These are phyloP conservation scores for Trisateles emortualis DNA, from an alignment of 2,888 invertebrate genomes.

Conservation along the genomic window DNA sequence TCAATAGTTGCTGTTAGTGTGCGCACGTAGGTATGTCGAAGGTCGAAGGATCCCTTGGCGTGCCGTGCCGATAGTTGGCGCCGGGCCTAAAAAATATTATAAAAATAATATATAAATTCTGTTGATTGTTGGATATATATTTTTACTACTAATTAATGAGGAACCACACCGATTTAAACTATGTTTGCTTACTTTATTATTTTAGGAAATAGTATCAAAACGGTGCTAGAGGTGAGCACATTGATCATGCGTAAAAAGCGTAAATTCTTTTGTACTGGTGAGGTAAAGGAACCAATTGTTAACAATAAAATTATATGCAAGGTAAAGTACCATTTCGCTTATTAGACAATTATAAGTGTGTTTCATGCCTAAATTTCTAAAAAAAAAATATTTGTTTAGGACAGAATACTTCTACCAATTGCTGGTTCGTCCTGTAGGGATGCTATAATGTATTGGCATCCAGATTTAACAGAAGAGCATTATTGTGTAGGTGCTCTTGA, in stretches of 20 bases:
- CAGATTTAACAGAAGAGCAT: constrained; percentile 80
- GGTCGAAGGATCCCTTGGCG: no score
- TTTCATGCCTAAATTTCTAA: neutral
- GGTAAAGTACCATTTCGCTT: constrained; percentile 50
- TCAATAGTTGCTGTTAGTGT: no score
- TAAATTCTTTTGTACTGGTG: constrained; percentile 82
- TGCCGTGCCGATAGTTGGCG: no score
- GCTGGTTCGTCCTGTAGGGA: constrained; percentile 80
- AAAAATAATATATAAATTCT: no score
- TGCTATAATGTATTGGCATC: constrained; percentile 84
- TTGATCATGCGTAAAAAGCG: constrained; percentile 81
- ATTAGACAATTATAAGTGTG: neutral
- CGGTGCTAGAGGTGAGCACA: constrained; percentile 78
- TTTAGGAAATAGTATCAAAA: constrained; percentile 80
- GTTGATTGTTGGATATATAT: no score
- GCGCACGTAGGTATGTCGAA: no score
- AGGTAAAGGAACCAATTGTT: constrained; percentile 83
- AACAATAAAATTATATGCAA: constrained; percentile 83
- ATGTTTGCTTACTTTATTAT: neutral
- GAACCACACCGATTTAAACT: no score
- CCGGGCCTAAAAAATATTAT: no score
- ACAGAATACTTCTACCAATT: constrained; percentile 78
- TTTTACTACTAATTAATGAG: no score
- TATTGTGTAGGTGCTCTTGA: constrained; percentile 82
- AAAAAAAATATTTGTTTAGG: constrained; percentile 49